These are phyloP conservation scores for Oreamnos americanus DNA, from an alignment of 2,113 vertebrate species.

Conservation along the genomic window DNA sequence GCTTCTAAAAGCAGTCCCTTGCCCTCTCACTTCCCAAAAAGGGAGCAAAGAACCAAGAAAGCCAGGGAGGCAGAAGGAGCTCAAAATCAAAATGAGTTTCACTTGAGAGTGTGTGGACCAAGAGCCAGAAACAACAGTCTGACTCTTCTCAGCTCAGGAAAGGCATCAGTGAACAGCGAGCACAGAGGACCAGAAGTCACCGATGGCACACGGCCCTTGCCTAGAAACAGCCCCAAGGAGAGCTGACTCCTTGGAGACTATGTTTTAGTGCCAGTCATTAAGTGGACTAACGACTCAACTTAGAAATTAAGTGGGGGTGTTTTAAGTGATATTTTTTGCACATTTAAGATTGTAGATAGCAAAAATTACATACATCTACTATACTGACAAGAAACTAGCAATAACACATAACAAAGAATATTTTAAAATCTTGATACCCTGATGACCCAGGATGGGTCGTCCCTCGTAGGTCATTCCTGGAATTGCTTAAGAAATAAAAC, in stretches of 20 bases:
- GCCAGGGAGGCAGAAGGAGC: not conserved
- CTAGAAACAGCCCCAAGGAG: not conserved
- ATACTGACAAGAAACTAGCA: not conserved
- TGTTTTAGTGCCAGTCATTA: not conserved
- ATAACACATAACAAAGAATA: not conserved
- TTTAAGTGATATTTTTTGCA: not conserved
- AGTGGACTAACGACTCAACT: not conserved
- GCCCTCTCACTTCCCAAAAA: not conserved
- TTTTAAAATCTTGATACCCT: not conserved
- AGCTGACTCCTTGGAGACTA: not conserved
- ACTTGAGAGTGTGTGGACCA: not conserved
- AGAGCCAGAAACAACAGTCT: not conserved
- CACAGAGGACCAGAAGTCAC: not conserved
- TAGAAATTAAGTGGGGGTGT: not conserved
- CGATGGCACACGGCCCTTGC: not conserved
- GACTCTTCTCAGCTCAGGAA: not conserved
- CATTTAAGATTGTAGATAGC: not conserved
- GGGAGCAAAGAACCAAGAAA: not conserved
- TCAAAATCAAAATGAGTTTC: not conserved
- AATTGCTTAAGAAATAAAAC: slow-evolving; percentile 15
- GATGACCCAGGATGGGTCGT: not conserved
- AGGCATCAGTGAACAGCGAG: not conserved
- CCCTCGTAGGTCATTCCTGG: not conserved
- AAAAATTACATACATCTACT: not conserved
- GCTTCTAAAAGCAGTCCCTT: not conserved